A percentile compares a stretch with the other conserved stretches of the same genome.
These are phyloP conservation scores for Amblyjoppa proteus DNA, from an alignment of 2,888 invertebrate species.

Conservation along the genomic window DNA sequence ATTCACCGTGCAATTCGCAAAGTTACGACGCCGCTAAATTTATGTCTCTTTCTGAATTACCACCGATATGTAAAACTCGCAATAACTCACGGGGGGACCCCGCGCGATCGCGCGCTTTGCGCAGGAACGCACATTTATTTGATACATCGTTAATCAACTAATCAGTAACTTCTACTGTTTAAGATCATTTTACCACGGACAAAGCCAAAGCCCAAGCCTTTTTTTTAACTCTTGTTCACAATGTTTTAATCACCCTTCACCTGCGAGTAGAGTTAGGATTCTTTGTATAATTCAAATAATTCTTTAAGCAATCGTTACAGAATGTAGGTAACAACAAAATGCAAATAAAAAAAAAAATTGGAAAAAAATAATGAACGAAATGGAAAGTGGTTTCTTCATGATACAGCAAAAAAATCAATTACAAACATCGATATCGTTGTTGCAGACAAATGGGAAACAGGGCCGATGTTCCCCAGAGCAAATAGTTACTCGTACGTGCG, in stretches of 20 bases:
- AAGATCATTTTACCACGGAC: background rate
- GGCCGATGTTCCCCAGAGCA: no score
- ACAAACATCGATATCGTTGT: background rate
- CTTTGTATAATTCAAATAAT: background rate
- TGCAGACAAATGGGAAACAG: no score
- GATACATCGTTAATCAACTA: conserved; percentile 16
- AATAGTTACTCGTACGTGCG: background rate
- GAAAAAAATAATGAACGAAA: background rate
- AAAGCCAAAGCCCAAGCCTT: background rate
- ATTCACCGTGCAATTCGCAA: background rate
- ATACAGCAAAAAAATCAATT: background rate
- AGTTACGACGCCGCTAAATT: conserved; percentile 21
- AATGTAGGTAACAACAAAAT: background rate
- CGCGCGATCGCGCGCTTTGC: background rate
- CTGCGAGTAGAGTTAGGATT: background rate
- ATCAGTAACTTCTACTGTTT: background rate
- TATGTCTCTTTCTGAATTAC: conserved; percentile 56
- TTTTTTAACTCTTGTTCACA: background rate
- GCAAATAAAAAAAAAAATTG: background rate
- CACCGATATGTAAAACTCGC: conserved; percentile 60
- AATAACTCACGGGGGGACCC: conserved; percentile 26
- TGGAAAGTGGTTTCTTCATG: background rate
- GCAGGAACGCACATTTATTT: conserved; percentile 1
- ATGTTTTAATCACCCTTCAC: background rate
- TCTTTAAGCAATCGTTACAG: background rate